These are phyloP conservation scores for Lutraria rhynchaena DNA, from an alignment of 1,140 invertebrate species.

Conservation along the genomic window DNA sequence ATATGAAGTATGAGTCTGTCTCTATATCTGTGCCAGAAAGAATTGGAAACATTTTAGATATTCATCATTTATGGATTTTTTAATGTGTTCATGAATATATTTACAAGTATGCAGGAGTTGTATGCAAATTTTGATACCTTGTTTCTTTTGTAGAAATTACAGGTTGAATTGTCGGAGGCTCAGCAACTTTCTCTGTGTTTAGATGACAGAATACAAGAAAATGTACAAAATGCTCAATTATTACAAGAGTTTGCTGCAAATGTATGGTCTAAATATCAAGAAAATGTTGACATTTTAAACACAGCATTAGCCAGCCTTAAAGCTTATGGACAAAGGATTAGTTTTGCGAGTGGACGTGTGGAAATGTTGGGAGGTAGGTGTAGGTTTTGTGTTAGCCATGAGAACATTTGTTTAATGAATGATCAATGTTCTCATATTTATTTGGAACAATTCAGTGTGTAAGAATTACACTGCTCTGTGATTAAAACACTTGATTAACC, in stretches of 20 bases:
- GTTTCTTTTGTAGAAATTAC: slow-evolving; percentile 62
- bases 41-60: not conserved
- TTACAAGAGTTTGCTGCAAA: slow-evolving; percentile 66
- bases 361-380: slow-evolving; percentile 73
- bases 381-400: too few species aligned
- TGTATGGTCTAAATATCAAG: slow-evolving; percentile 61
- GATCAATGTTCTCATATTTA: too few species aligned
- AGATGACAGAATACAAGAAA: slow-evolving; percentile 68
- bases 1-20: too few species aligned
- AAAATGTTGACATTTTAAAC: slow-evolving; percentile 59
- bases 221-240: slow-evolving; percentile 50
- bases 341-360: slow-evolving; percentile 74
- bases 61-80: not conserved
- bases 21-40: too few species aligned
- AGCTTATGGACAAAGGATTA: slow-evolving; percentile 73
- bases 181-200: slow-evolving; percentile 71
- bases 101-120: too few species aligned
- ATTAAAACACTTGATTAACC: too few species aligned
- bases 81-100: not conserved
- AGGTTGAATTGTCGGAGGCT: slow-evolving; percentile 67
- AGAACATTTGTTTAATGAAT: too few species aligned
- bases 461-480: too few species aligned
- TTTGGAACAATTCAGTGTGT: too few species aligned
- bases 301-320: slow-evolving; percentile 66
- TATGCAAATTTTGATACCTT: too few species aligned